Evolutionary conservation across 1,140 invertebrate species (phyloP).

Genomic region (Dendroctonus valens): DNA sequence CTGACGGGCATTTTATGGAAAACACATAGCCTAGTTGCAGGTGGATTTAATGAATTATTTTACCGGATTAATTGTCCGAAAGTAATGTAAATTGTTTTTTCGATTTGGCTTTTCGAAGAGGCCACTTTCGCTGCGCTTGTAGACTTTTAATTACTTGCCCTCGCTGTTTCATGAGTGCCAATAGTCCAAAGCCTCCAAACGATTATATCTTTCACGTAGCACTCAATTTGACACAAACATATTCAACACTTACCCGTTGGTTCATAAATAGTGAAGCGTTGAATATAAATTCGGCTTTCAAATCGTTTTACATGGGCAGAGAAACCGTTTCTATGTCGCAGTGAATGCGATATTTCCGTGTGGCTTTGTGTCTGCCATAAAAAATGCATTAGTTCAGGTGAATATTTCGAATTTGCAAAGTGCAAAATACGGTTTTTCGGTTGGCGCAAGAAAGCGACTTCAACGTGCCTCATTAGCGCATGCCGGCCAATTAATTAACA

Average conservation of each 20-base stretch:
- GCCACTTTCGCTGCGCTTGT: too few relatives aligned
- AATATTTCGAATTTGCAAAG: not conserved
- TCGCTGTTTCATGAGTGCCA: too few relatives aligned
- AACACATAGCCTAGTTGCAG: too few relatives aligned
- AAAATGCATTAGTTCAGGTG: constrained; percentile 17
- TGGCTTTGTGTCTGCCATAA: constrained; percentile 16
- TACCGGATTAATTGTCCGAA: too few relatives aligned
- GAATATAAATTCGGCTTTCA: constrained; percentile 29
- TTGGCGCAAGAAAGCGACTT: not conserved
- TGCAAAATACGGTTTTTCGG: constrained; percentile 2
- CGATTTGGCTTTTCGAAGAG: not conserved
- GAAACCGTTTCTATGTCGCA: constrained; percentile 17
- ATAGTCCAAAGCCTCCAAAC: too few relatives aligned
- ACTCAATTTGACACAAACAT: constrained; percentile 34
- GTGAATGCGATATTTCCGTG: constrained; percentile 16
- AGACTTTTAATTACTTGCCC: too few relatives aligned
- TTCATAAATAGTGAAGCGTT: constrained; percentile 29
- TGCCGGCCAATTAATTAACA: too few relatives aligned
- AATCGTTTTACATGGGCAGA: constrained; percentile 20
- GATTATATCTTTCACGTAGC: constrained; percentile 32
- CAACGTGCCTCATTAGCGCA: not conserved
- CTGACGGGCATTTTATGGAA: too few relatives aligned
- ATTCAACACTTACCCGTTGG: constrained; percentile 29
- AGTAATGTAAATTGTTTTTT: too few relatives aligned
- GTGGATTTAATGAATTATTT: too few relatives aligned